These are phyloP conservation scores for Rhaphigaster nebulosa DNA, from an alignment of 2,888 invertebrate species.

Conservation along the genomic window DNA sequence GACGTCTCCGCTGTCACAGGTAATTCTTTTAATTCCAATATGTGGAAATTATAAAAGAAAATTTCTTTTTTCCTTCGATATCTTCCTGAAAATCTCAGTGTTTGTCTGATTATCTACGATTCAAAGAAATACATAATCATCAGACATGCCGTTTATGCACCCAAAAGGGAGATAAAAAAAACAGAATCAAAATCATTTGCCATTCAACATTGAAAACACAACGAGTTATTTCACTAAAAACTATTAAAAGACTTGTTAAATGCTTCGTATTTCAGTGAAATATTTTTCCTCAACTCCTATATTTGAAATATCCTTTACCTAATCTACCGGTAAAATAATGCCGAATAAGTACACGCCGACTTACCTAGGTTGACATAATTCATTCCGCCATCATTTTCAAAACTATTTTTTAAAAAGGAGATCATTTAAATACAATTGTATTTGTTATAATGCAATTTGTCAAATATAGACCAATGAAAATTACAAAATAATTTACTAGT, in stretches of 20 bases:
- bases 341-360: neutral
- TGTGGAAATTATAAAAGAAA: neutral
- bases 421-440: no score
- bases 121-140: neutral
- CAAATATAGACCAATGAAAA: no score
- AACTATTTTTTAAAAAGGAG: neutral
- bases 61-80: neutral
- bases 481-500: neutral
- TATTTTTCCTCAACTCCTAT: neutral
- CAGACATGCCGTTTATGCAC: neutral
- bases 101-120: neutral
- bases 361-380: neutral
- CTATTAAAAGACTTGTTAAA: neutral
- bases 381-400: neutral
- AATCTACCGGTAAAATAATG: neutral
- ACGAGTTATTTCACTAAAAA: neutral
- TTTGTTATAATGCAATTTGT: no score
- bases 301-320: neutral
- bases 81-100: no score
- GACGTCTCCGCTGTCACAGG: conserved; percentile 42
- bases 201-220: neutral
- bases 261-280: neutral
- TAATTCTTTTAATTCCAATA: neutral
- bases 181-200: neutral
- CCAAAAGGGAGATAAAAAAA: neutral